Evolutionary conservation across 2,113 vertebrate genomes (phyloP), one percentile per base, ranked within the genome.

Genomic region (Macroglossus sobrinus): DNA sequence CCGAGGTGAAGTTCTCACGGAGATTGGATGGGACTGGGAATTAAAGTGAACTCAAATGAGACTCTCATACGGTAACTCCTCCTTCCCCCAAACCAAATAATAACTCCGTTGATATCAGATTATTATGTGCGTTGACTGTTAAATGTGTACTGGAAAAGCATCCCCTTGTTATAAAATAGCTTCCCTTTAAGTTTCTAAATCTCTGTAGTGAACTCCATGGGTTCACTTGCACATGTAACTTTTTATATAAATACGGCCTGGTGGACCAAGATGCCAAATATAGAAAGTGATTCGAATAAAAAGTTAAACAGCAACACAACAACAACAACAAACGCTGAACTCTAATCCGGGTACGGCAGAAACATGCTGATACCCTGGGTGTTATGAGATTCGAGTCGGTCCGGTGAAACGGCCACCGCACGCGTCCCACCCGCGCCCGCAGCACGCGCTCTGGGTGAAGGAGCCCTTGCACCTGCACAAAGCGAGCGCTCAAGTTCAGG

Each of bases 161-260:
- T 50, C 57, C 12, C 61, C 35, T 84, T 40, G 21, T 61, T 75
- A 66, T 45, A 72, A 84, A 57, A 43, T 1, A 87, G 53, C 26
- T 5, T 55, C 11, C 38, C 24, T 82, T n/a, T 50, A 38, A 78
- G 35, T 61, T 85, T 85, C 43, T 63, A 85, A 75, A 75, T 40
- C 33, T 40, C n/a, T 26, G 16, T 18, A 28, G 35, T 68, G 24
- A 35, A 76, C 35, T 64, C 22, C 43, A 18, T 11, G 57, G 76
- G 78, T 38, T 64, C 47, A 61, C 82, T 85, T 80, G 55, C 79
- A 87, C 53, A 13, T 28, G 45, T 24, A 96, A 86, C 88, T 88
- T 94, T 84, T 91, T 66, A 72, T 55, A 4, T 68, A 69, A 91
- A 35, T 61, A 14, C 18, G 53, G 35, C 13, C 10, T 19, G 33